Evolutionary conservation across 2,113 vertebrate genomes (phyloP).

Genomic region (Campylomormyrus tamandua): DNA sequence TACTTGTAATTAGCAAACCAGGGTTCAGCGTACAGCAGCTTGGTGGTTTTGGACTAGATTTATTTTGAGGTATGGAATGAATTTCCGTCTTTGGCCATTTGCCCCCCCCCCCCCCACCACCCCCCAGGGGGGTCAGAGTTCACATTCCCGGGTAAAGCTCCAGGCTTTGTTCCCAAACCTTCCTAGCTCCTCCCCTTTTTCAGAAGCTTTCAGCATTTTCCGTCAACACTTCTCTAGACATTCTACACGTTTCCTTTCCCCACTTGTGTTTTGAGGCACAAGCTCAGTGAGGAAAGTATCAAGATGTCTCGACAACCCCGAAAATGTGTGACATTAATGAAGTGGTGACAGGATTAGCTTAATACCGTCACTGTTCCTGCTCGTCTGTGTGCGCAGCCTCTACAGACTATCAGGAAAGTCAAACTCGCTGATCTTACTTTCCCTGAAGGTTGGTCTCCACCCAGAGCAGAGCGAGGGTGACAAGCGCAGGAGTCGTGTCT

Average conservation of each 20-base stretch:
- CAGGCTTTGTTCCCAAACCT: constrained; percentile 60
- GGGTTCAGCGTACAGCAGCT: constrained; percentile 28
- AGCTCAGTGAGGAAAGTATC: neutral
- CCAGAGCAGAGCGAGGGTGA: neutral
- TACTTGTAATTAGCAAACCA: neutral
- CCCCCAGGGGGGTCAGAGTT: constrained; percentile 51
- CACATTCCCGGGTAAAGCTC: constrained; percentile 63
- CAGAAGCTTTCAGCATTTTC: neutral
- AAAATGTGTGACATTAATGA: neutral
- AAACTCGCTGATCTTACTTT: neutral
- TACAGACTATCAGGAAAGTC: neutral
- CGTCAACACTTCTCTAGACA: neutral
- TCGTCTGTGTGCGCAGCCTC: neutral
- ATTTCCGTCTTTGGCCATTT: constrained; percentile 45
- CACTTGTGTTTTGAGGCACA: neutral
- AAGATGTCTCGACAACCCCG: neutral
- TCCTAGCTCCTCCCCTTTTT: constrained; percentile 53
- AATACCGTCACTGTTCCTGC: neutral
- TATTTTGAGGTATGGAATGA: constrained; percentile 46
- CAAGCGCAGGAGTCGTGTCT: neutral
- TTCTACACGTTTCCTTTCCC: neutral
- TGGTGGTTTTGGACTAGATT: constrained; percentile 8
- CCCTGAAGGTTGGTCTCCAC: neutral
- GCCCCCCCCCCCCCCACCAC: neutral
- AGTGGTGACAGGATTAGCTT: neutral